Conservation (phyloP, 2,888 invertebrate species). For the Tetrapedia diversipes region DNA sequence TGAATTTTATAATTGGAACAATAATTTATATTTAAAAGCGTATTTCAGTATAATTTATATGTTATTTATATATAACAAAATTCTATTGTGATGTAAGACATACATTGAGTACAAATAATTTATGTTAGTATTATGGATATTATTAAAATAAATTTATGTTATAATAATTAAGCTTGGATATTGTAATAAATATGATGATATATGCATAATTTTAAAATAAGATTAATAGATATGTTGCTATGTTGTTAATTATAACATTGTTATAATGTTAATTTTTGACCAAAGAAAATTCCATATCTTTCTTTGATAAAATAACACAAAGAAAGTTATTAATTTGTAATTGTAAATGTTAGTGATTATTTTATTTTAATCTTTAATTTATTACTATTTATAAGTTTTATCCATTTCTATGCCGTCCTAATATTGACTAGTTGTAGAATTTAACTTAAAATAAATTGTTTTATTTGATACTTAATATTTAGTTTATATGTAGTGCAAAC, state of each 20-base stretch:
- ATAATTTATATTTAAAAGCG: conserved; percentile 38
- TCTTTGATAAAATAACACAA: conserved; percentile 35
- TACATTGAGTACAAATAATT: conserved; percentile 66
- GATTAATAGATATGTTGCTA: conserved; percentile 15
- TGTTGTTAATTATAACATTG: conserved; percentile 3
- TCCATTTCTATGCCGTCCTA: conserved; percentile 68
- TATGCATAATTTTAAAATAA: conserved; percentile 37
- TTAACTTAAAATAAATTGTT: conserved; percentile 29
- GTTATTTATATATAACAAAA: conserved; percentile 52
- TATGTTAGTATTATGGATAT: conserved; percentile 53
- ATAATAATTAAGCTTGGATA: conserved; percentile 21
- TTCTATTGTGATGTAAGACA: conserved; percentile 56
- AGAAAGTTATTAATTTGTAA: conserved; percentile 32
- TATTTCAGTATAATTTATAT: conserved; percentile 46
- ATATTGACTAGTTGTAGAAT: conserved; percentile 52
- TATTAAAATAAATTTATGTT: conserved; percentile 39
- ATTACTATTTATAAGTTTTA: conserved; percentile 39
- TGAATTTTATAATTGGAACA: conserved; percentile 29
- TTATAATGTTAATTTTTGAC: conserved; percentile 36
- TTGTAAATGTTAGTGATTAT: conserved; percentile 2
- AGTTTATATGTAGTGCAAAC: conserved; percentile 14
- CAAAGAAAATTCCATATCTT: conserved; percentile 39
- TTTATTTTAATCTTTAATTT: conserved; percentile 2
- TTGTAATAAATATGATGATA: conserved; percentile 28
- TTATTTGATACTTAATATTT: conserved; percentile 16